These are phyloP conservation scores for Ypsolopha sequella DNA, from an alignment of 2,888 invertebrate genomes.

Conservation along the genomic window DNA sequence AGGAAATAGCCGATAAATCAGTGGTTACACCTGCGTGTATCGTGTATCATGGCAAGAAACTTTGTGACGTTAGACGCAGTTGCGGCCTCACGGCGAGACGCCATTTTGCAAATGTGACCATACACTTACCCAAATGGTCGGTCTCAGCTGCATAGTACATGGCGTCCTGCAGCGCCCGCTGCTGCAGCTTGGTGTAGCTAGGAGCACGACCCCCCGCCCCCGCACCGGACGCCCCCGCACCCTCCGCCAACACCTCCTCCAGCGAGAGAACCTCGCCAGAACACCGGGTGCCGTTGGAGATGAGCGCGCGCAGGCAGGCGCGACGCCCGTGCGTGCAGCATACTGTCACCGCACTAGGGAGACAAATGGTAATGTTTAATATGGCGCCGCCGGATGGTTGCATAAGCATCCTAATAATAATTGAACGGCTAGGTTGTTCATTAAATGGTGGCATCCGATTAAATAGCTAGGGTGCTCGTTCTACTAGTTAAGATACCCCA, in stretches of 20 bases:
- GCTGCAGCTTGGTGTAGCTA: constrained; percentile 82
- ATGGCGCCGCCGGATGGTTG: no score
- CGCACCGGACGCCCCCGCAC: constrained; percentile 52
- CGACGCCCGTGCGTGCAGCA: constrained; percentile 92
- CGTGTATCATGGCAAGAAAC: no score
- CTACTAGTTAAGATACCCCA: no score
- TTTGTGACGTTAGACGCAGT: no score
- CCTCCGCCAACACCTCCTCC: constrained; percentile 92
- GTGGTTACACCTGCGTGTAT: no score
- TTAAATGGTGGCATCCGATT: no score
- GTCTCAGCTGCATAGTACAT: constrained; percentile 96
- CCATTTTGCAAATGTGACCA: not conserved
- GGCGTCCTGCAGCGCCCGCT: constrained; percentile 89
- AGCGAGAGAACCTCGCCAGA: constrained; percentile 82
- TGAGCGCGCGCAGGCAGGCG: constrained; percentile 79
- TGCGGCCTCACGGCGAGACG: no score
- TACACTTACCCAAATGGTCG: constrained; percentile 80
- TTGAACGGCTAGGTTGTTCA: no score
- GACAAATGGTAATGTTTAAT: not conserved
- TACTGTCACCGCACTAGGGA: constrained; percentile 83
- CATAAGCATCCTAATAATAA: no score
- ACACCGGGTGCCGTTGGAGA: constrained; percentile 69
- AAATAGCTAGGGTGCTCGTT: no score
- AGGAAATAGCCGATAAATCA: no score
- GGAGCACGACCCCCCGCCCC: constrained; percentile 29